Evolutionary conservation across 2,113 vertebrate species (phyloP), one percentile per base, ranked within the genome.

Genomic region (Cathartes aura): DNA sequence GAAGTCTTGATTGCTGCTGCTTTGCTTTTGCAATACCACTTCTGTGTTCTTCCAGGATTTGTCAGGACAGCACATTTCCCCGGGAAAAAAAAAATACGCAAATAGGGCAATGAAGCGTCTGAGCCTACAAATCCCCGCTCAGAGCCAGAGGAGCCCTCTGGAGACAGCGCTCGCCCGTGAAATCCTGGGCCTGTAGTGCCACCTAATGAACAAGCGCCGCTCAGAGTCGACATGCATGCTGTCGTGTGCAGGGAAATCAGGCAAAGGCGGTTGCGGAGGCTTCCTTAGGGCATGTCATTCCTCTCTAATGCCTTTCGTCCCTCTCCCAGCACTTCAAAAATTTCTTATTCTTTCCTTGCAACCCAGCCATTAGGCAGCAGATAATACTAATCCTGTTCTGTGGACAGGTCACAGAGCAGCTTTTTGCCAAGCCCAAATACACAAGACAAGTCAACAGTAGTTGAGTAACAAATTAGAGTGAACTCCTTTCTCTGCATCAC

Each of bases 181-280:
- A 97, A 89, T 60, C 60, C 67, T 78, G 94, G 81, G 64, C 74
- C 38, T 94, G 82, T 30, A 96, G 90, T 95, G 96, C 97, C 97
- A 97, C 87, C 97, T 98, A 97, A 95, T 94, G 97, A 97, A 36
- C 73, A 78, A 90, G 67, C 2, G 0, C 36, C 3, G 3, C 40
- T 40, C 66, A n/a, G 62, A 85, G 40, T 9, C 48, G 27, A 5
- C 43, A 34, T 0, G 20, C 18, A 8, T 4, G 13, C 26, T n/a
- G 9, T 9, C 7, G 21, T 2, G 45, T 6, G 38, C 55, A 2
- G 58, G 43, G 53, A 60, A 70, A 56, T 16, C 29, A 16, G 56
- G 30, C 5, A 1, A 58, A 64, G 22, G 23, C 18, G 48, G 80
- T 19, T 16, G 27, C 0, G 1, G 29, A 78, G 74, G 64, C 42